Base-by-base conservation (phyloP, 1,140 invertebrate genomes). In the Drosophila pseudoananassae region DNA sequence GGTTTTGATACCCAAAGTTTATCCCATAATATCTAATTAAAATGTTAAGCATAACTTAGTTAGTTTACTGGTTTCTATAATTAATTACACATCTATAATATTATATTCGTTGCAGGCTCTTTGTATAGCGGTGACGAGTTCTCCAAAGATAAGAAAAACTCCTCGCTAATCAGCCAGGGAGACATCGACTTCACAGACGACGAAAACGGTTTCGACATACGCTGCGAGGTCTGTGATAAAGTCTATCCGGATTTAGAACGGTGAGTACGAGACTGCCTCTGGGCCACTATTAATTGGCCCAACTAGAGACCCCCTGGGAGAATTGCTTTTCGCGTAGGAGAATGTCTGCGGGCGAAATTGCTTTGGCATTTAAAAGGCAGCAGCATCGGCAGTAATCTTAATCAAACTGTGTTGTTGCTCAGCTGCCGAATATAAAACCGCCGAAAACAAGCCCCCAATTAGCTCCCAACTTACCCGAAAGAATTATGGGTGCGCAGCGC, bases 191-290 rank as follows among this genome's bases (percentile, higher is more conserved):
- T 64, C 50, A 92, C 93, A 50, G 94, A 95, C 51, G 94, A 95
- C 47, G 94, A 95, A 54, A 93, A 94, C 68, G 93, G 92, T 71
- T 87, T 91, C 38, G 94, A 94, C 58, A 93, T 93, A 29, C 93
- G 94, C 70, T 96, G 96, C 83, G 93, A 94, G 40, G 93, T 94
- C 59, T 96, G 96, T 87, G 95, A 96, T 90, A 94, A 95, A 89
- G 93, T 93, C 36, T 96, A 95, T 90, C 92, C 92, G 56, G 95
- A 96, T 85, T 93, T 96, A 76, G 95, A 96, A 82, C 92, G 93
- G 95, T 96, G 92, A 96, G 95, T 95, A 46, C 8, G 17, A 46
- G 8, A 9, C 7, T 17, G 14, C 5, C 25, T 27, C 25, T 27
- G 14, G 40, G 4, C 59, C 7, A 31, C 33, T 14, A 51, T 31